Evolutionary conservation across 2,888 invertebrate genomes (phyloP), one percentile per base, ranked within the genome.

Genomic region (Pyrgus malvae): DNA sequence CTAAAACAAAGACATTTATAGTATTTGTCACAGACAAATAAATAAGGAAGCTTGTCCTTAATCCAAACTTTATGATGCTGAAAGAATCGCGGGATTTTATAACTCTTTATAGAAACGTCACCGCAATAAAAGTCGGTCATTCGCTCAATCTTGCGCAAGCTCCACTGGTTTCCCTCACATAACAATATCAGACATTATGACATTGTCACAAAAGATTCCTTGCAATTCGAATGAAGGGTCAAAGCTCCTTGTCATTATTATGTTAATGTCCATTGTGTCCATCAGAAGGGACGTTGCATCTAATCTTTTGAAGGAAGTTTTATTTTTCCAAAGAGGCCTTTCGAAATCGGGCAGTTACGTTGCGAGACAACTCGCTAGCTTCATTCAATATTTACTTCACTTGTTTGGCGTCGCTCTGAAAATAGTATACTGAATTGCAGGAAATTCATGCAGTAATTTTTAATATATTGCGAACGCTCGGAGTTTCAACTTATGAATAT

Each of bases 231-330:
- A 55, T 58, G 61, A 64, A 57, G 58, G 62, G 61, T 62, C 66
- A 65, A 63, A 67, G 67, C 61, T 61, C 63, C 63, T 69, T 72
- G n/a, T 73, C 72, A 78, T 82, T 84, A 80, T 82, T 80, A 83
- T 83, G 80, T 73, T 81, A 80, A 83, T 81, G 75, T 72, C 68
- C 64, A 79, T 79, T 81, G 80, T 80, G 72, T 67, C 70, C 72
- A 69, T 76, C 76, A 70, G 67, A 55, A 61, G 71, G 77, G 79
- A 77, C 65, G 69, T 44, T 69, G 62, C 71, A 67, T 69, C 67
- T 68, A 65, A 64, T 60, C 49, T 57, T 62, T 63, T 72, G 72
- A 71, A 69, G 69, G 70, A 53, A 53, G 67, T 70, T 74, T 70
- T 75, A 71, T 78, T 72, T 65, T 63, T 65, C 64, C 64, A 61